Base-by-base conservation (phyloP, 1,140 invertebrate genomes). In the Zaprionus kolodkinae region DNA sequence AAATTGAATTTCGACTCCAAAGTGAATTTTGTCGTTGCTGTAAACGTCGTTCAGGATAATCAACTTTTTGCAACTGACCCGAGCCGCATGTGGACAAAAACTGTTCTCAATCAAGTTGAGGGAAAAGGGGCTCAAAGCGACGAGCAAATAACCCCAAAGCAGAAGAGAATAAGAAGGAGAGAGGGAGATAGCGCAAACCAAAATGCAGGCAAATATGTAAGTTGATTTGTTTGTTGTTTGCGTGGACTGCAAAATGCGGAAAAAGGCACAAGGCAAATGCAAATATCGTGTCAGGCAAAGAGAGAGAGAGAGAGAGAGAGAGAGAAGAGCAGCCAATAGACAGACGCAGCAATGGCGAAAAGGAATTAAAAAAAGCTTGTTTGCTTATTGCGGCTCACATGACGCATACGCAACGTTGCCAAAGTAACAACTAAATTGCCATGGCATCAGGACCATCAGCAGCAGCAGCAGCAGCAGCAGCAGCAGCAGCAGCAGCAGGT, bases 161-260 rank as follows among this genome's bases (percentile, higher is more conserved):
- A 45, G 40, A 69, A 35, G 72, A 75, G 63, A 35, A 69, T 45
- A 43, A 68, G 21, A 33, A 69, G 13, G 27, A 52, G 57, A 63
- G 33, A 54, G 48, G 61, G 30, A 60, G 7, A 25, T 12, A 25
- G 54, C 15, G 7, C 33, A 30, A n/a, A 55, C 55, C 54, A 61
- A 72, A 60, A 72, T 59, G 62, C 40, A 27, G 48, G 55, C 80
- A 87, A 88, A 87, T 87, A 88, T 83, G 72, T 88, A 88, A 87
- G 72, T 88, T 87, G 83, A 88, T 87, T 87, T 88, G 83, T 88
- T 87, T 82, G 83, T 87, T 83, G 72, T 82, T 87, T 88, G 79
- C 74, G 62, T 68, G 72, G 64, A 88, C 82, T 83, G 80, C 78
- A 88, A 6, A 88, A 84, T 78, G 61, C 73, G 63, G 69, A 83